Percentiles rank a stretch among this genome's conserved stretches.
Conservation (phyloP, 2,113 vertebrate species). For the Stegastes partitus region DNA sequence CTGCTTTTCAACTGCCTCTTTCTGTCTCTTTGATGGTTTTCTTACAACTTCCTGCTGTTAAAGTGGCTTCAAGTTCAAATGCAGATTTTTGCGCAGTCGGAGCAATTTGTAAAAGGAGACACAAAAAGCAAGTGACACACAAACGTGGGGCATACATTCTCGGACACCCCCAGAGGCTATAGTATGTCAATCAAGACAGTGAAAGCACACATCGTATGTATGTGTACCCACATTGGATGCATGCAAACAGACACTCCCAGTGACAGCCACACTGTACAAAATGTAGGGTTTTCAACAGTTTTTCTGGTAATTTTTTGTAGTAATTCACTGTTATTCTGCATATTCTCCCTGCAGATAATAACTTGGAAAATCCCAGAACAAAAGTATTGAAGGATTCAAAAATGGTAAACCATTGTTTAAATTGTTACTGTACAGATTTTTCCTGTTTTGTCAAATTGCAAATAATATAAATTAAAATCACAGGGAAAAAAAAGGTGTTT, state of each 20-base stretch:
- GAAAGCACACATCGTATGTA: constrained; percentile 5
- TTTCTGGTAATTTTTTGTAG: too few relatives aligned
- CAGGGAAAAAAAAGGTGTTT: too few relatives aligned
- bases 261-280: background rate
- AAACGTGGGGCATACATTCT: constrained; percentile 8
- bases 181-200: constrained; percentile 14
- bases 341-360: too few relatives aligned
- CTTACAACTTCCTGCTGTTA: constrained; percentile 26
- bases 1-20: constrained; percentile 39
- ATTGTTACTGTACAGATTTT: too few relatives aligned
- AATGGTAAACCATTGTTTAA: too few relatives aligned
- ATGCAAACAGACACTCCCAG: constrained; percentile 28
- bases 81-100: constrained; percentile 19
- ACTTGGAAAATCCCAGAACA: too few relatives aligned
- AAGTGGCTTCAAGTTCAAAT: constrained; percentile 48
- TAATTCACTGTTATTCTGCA: too few relatives aligned
- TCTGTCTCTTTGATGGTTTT: constrained; percentile 49
- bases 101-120: constrained; percentile 47
- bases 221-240: constrained; percentile 4
- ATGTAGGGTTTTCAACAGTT: too few relatives aligned
- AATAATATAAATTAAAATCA: too few relatives aligned
- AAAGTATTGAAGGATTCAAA: too few relatives aligned
- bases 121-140: constrained; percentile 23
- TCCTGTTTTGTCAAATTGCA: too few relatives aligned
- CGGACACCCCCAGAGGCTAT: constrained; percentile 20